These are phyloP conservation scores for Coptodon rendalli DNA, from an alignment of 2,113 vertebrate species.

Conservation along the genomic window DNA sequence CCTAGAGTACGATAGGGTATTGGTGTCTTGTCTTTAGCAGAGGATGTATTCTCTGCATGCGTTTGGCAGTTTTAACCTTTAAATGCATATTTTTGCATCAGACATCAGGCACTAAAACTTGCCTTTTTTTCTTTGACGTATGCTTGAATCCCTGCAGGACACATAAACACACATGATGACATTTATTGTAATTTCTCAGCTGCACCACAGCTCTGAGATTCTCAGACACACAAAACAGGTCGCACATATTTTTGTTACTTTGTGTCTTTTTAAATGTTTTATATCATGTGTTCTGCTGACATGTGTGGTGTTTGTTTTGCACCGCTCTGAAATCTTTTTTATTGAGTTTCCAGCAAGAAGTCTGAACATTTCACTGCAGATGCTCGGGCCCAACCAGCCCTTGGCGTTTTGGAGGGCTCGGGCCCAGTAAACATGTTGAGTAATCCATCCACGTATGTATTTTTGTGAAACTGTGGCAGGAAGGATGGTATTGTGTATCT, in stretches of 20 bases:
- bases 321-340: neutral
- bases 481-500: neutral
- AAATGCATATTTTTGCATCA: neutral
- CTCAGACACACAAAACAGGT: neutral
- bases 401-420: neutral
- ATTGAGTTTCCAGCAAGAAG: too few relatives aligned
- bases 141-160: neutral
- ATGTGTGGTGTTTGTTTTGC: neutral
- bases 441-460: neutral
- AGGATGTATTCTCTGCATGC: neutral
- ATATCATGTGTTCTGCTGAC: fast-evolving
- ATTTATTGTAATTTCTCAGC: neutral
- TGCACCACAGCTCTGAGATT: neutral
- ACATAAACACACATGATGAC: neutral
- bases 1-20: neutral
- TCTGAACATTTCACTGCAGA: neutral
- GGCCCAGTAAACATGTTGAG: neutral
- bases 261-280: neutral
- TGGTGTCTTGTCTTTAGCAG: neutral
- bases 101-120: neutral
- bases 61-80: neutral
- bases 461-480: neutral
- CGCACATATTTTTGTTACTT: neutral
- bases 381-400: neutral
- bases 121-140: neutral